Evolutionary conservation across 2,797 vertebrate genomes (phyloP), one percentile per base, ranked within the genome.

Genomic region (Pangasius djambal): DNA sequence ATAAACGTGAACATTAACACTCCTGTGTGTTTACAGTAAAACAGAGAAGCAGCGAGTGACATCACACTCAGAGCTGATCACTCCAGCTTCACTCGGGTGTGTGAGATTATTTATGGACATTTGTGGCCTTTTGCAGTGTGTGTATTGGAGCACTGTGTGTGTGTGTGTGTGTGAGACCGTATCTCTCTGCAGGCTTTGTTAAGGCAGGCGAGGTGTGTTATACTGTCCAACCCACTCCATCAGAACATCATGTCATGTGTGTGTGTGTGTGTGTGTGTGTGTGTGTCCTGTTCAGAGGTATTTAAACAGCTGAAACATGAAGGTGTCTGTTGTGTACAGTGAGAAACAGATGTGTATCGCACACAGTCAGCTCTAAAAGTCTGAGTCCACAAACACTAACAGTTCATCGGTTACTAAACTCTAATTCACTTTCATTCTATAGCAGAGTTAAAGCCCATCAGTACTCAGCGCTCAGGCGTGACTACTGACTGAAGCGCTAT

Each of bases 201-300:
- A 92, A 92, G 92, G 92, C 92, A 92, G 89, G 86, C 91, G 89
- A 91, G 74, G 89, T 86, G 88, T 91, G 91, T 90, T 88, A 77
- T 89, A 83, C 75, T 85, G 89, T 88, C 86, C 37, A 63, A 91
- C 89, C 84, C 87, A 86, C 90, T 78, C 83, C 86, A 86, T 74
- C 67, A 67, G 48, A 52, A 31, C 48, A 78, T 52, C 75, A 78
- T 52, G 15, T 18, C 12, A 0, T n/a, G 44, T 8, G 44, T n/a
- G 84, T 88, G 22, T 83, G 79, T 90, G 50, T 79, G 88, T 89
- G 89, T 88, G 22, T 83, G 79, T 90, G 50, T 79, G 88, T 89
- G 89, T 87, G 84, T 86, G 81, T 91, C 87, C 88, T 89, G 88
- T 75, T 87, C 37, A 59, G 89, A 91, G 90, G 90, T 89, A 87